Conservation (phyloP, 2,113 vertebrate species). For the Sitta europaea region DNA sequence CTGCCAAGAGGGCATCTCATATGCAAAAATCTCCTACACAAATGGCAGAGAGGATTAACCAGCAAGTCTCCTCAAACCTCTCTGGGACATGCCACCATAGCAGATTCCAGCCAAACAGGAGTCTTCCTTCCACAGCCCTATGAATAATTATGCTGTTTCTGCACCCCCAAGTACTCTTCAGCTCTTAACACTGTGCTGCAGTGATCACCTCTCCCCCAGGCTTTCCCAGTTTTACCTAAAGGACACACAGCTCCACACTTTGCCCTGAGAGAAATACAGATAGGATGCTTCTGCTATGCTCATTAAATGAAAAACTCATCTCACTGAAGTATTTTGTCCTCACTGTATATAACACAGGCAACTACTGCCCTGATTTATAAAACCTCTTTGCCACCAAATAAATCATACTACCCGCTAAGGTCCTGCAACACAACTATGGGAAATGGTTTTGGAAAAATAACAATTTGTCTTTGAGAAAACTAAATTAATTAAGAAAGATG, state of each 20-base stretch:
- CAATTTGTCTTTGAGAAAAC: not conserved
- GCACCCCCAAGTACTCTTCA: not conserved
- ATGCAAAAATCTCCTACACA: not conserved
- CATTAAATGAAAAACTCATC: not conserved
- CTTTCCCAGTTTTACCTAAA: not conserved
- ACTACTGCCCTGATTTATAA: not conserved
- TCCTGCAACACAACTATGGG: not conserved
- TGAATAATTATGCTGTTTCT: not conserved
- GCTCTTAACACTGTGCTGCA: not conserved
- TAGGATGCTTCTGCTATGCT: not conserved
- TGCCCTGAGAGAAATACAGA: not conserved
- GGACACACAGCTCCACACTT: rapidly evolving
- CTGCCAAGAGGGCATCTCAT: not conserved
- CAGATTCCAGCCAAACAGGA: not conserved
- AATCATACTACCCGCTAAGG: not conserved
- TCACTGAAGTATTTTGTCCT: not conserved
- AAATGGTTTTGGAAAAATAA: not conserved
- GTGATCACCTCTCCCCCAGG: not conserved
- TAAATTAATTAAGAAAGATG: not conserved
- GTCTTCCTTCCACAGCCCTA: not conserved
- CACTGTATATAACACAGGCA: not conserved
- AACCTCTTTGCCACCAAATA: not conserved
- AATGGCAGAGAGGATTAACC: too few relatives aligned
- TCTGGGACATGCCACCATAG: not conserved
- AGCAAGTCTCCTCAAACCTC: not conserved